Base-by-base conservation (phyloP, 2,797 vertebrate species). In the Eulemur coronatus region DNA sequence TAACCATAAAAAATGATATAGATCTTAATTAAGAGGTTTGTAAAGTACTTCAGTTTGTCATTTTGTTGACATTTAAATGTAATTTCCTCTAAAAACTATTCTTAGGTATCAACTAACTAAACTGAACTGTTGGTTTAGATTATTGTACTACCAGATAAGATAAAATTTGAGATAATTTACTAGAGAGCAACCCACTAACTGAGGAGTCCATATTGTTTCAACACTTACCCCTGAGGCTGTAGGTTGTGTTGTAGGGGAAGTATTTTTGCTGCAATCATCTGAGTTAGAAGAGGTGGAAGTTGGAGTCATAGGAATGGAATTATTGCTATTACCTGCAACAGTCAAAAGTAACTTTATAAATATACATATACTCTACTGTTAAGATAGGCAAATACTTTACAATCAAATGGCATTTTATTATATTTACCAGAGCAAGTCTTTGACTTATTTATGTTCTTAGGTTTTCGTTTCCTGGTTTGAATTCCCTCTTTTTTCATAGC, bases 401-500 rank as follows among this genome's bases (percentile, higher is more conserved):
- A 89, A 87, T 28, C 57, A n/a, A 75, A 91, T 48, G 84, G 91
- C 48, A 48, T 96, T 78, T 92, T 84, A 52, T 75, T 76, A 69
- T 98, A 98, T 94, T 98, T 98, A 99, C 99, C 99, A 94, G 99
- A 99, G 96, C 99, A 99, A 91, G 99, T 98, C 96, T 99, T 99
- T 65, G 99, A 98, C 98, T 99, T 99, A 98, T 99, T 99, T 98
- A 99, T 97, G 93, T 99, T 99, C 99, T 99, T 99, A 14, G 99
- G 99, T 99, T 99, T 99, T 98, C 99, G 98, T 98, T 99, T 99
- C 98, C 99, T 99, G 0, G 99, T 99, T 98, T 99, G 99, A 99
- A 99, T 99, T 95, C 99, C 99, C 98, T 99, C 99, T 98, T 99
- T 99, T 98, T 99, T 99, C 99, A 99, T 99, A 95, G 99, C 99